A percentile compares a stretch with the other conserved stretches of the same genome.
phyloP scores from a whole-genome alignment of 2,888 invertebrate genomes.

The Mythimna albipuncta region DNA sequence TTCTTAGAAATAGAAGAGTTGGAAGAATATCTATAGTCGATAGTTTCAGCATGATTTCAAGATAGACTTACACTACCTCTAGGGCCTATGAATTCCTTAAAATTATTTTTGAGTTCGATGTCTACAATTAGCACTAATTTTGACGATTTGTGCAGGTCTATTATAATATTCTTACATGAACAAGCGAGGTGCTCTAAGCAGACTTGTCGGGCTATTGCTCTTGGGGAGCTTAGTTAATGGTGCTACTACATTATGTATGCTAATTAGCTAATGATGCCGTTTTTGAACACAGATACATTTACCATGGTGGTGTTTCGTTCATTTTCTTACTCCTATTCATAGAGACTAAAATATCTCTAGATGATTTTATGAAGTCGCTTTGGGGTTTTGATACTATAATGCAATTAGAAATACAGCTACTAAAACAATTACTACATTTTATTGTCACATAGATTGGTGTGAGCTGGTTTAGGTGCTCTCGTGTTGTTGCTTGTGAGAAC shows the following conservation, averaged over 20 bases:
- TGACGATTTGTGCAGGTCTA: conserved; percentile 65
- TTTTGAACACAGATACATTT: conserved; percentile 86
- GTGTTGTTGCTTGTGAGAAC: conserved; percentile 22
- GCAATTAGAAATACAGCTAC: conserved; percentile 41
- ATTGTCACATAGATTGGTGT: conserved; percentile 77
- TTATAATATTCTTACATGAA: conserved; percentile 53
- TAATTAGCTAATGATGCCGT: conserved; percentile 65
- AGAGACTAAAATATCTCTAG: conserved; percentile 57
- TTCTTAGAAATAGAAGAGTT: conserved; percentile 71
- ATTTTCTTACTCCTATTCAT: conserved; percentile 64
- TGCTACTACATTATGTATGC: conserved; percentile 59
- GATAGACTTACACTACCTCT: conserved; percentile 63
- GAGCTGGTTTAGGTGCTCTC: conserved; percentile 36
- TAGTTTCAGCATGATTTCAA: conserved; percentile 70
- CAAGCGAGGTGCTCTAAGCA: conserved; percentile 74
- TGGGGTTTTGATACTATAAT: conserved; percentile 30
- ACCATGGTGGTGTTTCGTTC: conserved; percentile 84
- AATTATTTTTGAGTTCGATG: conserved; percentile 73
- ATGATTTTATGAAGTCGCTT: conserved; percentile 54
- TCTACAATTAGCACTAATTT: conserved; percentile 77
- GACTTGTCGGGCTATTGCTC: conserved; percentile 61
- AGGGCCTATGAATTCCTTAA: conserved; percentile 67
- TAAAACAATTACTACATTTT: conserved; percentile 71
- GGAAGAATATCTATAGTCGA: conserved; percentile 69
- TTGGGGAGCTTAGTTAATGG: conserved; percentile 55